Evolutionary conservation across 2,113 vertebrate genomes (phyloP).

Genomic region (Neodontobutis hainanensis): DNA sequence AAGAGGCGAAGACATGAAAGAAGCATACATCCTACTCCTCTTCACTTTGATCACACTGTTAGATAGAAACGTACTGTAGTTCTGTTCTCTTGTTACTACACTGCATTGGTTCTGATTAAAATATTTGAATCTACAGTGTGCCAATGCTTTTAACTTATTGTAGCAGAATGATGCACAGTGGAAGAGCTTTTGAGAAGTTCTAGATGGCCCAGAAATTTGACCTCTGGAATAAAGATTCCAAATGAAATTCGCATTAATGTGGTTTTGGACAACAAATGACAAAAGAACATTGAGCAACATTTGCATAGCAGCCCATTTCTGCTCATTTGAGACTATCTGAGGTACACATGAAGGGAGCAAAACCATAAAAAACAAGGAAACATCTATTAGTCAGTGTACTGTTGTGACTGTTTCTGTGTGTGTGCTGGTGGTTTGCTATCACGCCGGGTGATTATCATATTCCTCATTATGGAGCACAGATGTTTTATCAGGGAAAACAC

Average conservation of each 20-base stretch:
- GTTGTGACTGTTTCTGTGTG: constrained; percentile 5
- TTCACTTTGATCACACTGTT: constrained; percentile 15
- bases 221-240: background rate
- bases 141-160: constrained; percentile 27
- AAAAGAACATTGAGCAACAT: background rate
- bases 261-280: background rate
- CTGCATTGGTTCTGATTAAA: constrained; percentile 27
- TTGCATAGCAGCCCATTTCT: background rate
- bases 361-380: background rate
- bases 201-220: constrained; percentile 28
- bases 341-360: too few species aligned
- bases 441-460: constrained; percentile 33
- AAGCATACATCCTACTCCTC: background rate
- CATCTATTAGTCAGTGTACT: background rate
- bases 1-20: constrained; percentile 37
- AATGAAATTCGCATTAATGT: background rate
- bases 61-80: constrained; percentile 18
- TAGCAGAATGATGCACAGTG: constrained; percentile 21
- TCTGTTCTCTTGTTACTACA: background rate
- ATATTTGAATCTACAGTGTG: constrained; percentile 22
- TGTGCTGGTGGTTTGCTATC: constrained; percentile 6
- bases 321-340: background rate
- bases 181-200: background rate
- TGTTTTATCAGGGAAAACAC: constrained; percentile 56
- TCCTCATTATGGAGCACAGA: constrained; percentile 55